Evolutionary conservation across 1,140 invertebrate genomes (phyloP).

Genomic region (Drosophila tsacasi): DNA sequence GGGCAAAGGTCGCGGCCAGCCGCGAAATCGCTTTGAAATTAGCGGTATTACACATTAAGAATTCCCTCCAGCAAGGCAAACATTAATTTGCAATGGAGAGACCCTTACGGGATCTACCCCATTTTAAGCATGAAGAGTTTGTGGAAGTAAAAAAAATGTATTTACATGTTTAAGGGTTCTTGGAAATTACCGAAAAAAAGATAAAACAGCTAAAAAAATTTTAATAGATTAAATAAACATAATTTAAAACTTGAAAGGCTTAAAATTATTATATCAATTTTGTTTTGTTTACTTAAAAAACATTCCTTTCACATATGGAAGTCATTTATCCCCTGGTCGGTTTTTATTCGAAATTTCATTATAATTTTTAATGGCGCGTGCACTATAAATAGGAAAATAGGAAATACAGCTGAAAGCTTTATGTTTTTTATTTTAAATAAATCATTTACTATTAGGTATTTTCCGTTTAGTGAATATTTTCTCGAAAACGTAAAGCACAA

Average conservation of each 20-base stretch:
- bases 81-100: slow-evolving; percentile 8
- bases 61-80: slow-evolving; percentile 17
- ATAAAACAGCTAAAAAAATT: background rate
- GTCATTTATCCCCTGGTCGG: background rate
- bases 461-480: background rate
- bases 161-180: background rate
- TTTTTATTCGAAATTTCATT: background rate
- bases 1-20: slow-evolving; percentile 13
- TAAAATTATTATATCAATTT: no score
- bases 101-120: background rate
- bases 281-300: background rate
- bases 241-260: background rate
- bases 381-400: background rate
- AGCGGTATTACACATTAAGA: slow-evolving; percentile 9
- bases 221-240: no score
- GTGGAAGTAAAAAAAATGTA: background rate
- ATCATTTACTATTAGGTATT: background rate
- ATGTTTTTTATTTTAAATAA: background rate
- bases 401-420: background rate
- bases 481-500: no score
- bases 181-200: background rate
- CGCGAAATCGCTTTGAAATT: slow-evolving; percentile 51
- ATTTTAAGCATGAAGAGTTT: background rate
- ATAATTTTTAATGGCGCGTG: background rate
- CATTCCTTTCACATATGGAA: background rate